A percentile compares a stretch with the other conserved stretches of the same genome.
Evolutionary conservation across 30 jellyfish, hydroid and myxozoan species (phyloP).

Genomic region (Clytia hemisphaerica): DNA sequence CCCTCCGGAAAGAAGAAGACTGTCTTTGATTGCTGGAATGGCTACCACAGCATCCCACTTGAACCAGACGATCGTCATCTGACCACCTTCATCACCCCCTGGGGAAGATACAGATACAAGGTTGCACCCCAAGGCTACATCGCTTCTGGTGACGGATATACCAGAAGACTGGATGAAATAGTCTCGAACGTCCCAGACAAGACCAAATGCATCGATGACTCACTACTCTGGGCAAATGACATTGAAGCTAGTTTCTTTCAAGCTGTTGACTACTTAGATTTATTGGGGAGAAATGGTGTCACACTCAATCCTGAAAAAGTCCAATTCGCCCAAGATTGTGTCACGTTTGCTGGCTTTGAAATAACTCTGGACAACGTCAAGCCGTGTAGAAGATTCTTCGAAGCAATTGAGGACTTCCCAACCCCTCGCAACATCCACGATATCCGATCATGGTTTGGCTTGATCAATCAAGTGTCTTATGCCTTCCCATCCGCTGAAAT

Average conservation of each 20-base stretch:
- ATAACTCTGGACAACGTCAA: constrained; percentile 26
- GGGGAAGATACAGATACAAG: too few relatives aligned
- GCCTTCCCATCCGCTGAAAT: constrained; percentile 20
- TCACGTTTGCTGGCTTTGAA: constrained; percentile 21
- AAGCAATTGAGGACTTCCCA: constrained; percentile 29
- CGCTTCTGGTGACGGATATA: constrained; percentile 9
- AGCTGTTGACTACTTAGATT: constrained; percentile 16
- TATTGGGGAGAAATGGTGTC: background rate
- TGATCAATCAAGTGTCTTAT: constrained; percentile 24
- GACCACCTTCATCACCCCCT: too few relatives aligned
- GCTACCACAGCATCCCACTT: too few relatives aligned
- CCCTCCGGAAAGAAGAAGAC: too few relatives aligned
- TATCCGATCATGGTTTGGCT: constrained; percentile 30
- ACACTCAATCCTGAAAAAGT: constrained; percentile 6
- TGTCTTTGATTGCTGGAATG: too few relatives aligned
- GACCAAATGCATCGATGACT: constrained; percentile 22
- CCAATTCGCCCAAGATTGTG: background rate
- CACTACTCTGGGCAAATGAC: constrained; percentile 21
- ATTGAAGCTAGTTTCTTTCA: constrained; percentile 18
- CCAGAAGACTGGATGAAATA: constrained; percentile 5
- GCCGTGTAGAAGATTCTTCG: constrained; percentile 9
- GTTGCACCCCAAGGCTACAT: constrained; percentile 17
- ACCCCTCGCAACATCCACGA: constrained; percentile 26
- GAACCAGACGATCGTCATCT: too few relatives aligned
- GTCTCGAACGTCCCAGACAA: constrained; percentile 15